These are phyloP conservation scores for Ophioninae sp. DNA, from an alignment of 2,888 invertebrate genomes.

Conservation along the genomic window DNA sequence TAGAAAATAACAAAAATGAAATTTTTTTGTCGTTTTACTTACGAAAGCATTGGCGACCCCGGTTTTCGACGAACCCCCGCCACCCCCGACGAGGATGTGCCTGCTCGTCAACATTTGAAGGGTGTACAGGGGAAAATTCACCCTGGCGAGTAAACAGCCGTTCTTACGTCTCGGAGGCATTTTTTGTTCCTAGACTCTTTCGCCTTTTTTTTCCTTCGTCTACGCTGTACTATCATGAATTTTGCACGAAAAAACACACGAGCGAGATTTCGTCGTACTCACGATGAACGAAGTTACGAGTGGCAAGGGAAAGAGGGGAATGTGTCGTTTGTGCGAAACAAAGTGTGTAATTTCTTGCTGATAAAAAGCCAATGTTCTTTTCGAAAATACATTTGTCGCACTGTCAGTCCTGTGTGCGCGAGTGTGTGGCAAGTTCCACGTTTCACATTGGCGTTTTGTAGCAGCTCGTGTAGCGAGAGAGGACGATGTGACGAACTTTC, in stretches of 20 bases:
- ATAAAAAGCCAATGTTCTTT: slow-evolving; percentile 11
- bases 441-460: slow-evolving; percentile 50
- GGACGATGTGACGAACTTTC: not conserved
- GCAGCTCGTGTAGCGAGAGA: not conserved
- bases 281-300: not conserved
- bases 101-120: slow-evolving; percentile 94
- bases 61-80: slow-evolving; percentile 98
- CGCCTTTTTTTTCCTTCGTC: not conserved
- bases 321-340: not conserved
- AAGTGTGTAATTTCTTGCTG: not conserved
- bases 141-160: slow-evolving; percentile 90
- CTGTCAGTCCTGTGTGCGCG: slow-evolving; percentile 34
- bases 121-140: slow-evolving; percentile 96
- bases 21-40: slow-evolving; percentile 81
- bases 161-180: slow-evolving; percentile 85
- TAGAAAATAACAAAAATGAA: not conserved
- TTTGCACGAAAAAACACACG: not conserved
- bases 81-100: slow-evolving; percentile 97
- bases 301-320: not conserved
- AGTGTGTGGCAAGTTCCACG: slow-evolving; percentile 60
- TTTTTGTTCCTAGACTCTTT: not conserved
- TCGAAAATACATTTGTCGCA: slow-evolving; percentile 43
- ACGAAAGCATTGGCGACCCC: slow-evolving; percentile 99
- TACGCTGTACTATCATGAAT: not conserved
- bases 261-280: not conserved